Base-by-base conservation (phyloP, 2,113 vertebrate species). In the Ceyx margarethae region DNA sequence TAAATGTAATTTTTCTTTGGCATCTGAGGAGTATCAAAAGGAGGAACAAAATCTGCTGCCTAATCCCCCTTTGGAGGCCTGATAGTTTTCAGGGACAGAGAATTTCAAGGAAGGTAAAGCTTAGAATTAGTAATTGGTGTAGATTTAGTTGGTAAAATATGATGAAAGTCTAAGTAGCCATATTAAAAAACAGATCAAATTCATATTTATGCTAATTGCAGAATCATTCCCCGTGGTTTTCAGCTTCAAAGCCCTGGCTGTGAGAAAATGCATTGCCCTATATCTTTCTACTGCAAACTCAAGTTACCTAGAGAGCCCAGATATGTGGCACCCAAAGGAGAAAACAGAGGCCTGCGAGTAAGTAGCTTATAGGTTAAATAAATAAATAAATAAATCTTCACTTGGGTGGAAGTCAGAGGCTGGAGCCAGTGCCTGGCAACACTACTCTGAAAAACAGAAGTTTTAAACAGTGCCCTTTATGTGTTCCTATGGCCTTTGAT, bases 1-100 rank as follows among this genome's bases (percentile, higher is more conserved):
- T 1, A 53, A 78, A 56, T 1, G 0, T 43, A 11, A 40, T 67
- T 71, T 67, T 17, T 14, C 28, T 33, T 69, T n/a, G 4, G 2
- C 37, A 7, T 54, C 33, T 51, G 56, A 50, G 9, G 7, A 4
- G 6, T 37, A 37, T 46, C 22, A 88, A 83, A 10, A 40, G n/a
- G 11, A 15, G 40, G 60, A 74, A 60, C 11, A 11, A 69, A 66
- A 73, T 54, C 25, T 45, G 5, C 43, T 56, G 15, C n/a, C 25
- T 20, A 83, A 13, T 1, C 14, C 10, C 57, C 28, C 11, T 89
- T 65, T 82, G 51, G 20, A 72, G 8, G 22, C 9, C 8, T 76
- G 37, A 20, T 11, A 71, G 5, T 46, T 89, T 71, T 53, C 65
- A 74, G 29, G 15, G 17, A 4, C 26, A 77, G 35, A 76, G 28